These are phyloP conservation scores for Koerneria pararmatus DNA, from an alignment of 2,888 invertebrate genomes.

Conservation along the genomic window DNA sequence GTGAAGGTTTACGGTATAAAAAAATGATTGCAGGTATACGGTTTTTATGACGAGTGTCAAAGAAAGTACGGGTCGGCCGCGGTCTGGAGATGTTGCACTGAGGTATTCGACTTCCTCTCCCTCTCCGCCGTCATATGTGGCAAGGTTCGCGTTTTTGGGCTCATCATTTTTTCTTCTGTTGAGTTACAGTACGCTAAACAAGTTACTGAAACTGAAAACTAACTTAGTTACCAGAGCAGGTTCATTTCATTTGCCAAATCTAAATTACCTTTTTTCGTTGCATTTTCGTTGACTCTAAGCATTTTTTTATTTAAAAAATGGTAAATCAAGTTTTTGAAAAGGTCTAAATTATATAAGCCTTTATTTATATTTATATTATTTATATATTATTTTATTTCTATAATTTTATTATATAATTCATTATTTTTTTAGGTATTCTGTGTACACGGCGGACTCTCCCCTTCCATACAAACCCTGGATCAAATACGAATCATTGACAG, in stretches of 20 bases:
- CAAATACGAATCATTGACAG: conserved; percentile 96
- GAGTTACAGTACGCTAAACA: too few species aligned
- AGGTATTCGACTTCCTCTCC: conserved; percentile 65
- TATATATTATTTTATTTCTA: background rate
- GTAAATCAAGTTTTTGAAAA: background rate
- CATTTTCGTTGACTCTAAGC: too few species aligned
- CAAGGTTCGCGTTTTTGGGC: conserved; percentile 30
- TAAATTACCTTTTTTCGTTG: too few species aligned
- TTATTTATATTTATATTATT: conserved; percentile 1
- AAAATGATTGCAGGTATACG: conserved; percentile 75
- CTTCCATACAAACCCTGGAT: conserved; percentile 95
- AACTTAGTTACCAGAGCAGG: too few species aligned
- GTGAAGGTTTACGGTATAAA: conserved; percentile 76
- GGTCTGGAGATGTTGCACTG: conserved; percentile 98
- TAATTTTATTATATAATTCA: background rate
- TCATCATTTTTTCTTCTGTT: too few species aligned
- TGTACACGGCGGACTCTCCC: conserved; percentile 96
- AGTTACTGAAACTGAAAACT: too few species aligned
- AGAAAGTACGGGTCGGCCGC: conserved; percentile 96
- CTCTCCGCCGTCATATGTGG: conserved; percentile 57
- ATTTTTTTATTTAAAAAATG: too few species aligned
- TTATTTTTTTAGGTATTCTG: conserved; percentile 77
- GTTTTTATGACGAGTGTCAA: conserved; percentile 97
- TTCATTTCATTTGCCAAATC: too few species aligned
- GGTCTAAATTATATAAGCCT: too few species aligned